These are phyloP conservation scores for Falco concolor DNA, from an alignment of 2,797 vertebrate genomes.

Conservation along the genomic window DNA sequence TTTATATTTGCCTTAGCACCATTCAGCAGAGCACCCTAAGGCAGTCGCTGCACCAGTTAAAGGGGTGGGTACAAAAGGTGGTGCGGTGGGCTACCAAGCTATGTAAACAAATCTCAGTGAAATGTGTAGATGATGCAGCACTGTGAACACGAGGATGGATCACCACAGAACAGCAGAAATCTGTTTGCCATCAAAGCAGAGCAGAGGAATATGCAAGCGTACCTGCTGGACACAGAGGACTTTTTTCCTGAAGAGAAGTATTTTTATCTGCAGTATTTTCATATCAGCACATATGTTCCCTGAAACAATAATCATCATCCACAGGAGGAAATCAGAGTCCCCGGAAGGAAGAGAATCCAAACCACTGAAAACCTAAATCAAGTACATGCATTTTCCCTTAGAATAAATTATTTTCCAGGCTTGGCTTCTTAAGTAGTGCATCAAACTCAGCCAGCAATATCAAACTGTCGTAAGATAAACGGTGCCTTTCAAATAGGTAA, in stretches of 20 bases:
- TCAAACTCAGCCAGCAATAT: background rate
- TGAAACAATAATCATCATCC: background rate
- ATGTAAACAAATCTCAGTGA: background rate
- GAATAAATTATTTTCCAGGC: background rate
- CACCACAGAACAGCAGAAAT: background rate
- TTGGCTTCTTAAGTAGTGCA: background rate
- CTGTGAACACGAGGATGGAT: background rate
- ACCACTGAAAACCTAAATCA: background rate
- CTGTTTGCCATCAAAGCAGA: background rate
- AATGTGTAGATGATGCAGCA: background rate
- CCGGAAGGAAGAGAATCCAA: background rate
- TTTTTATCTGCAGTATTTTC: background rate
- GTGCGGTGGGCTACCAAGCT: background rate
- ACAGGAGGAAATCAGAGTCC: background rate
- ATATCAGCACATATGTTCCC: background rate
- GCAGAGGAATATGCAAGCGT: background rate
- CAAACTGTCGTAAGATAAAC: background rate
- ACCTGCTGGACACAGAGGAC: background rate
- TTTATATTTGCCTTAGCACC: background rate
- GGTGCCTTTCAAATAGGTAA: background rate
- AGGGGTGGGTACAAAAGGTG: background rate
- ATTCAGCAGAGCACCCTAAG: background rate
- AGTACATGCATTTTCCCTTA: background rate
- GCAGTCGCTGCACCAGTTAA: background rate
- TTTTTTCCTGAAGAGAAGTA: background rate